Base-by-base conservation (phyloP, 2,113 vertebrate genomes). In the Psettodes erumei region DNA sequence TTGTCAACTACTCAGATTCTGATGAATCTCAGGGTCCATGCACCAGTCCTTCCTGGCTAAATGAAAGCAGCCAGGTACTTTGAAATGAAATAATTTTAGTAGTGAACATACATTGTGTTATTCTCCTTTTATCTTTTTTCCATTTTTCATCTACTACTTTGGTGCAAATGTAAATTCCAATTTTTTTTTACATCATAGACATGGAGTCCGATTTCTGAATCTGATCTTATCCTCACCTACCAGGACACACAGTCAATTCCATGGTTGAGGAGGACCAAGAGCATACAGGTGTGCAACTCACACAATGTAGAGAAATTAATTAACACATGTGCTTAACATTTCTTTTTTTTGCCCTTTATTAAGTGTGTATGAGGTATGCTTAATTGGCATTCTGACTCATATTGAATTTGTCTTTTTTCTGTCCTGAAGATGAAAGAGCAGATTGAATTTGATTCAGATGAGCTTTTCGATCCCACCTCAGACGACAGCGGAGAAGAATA, bases 401-500 rank as follows among this genome's bases (percentile, higher is more conserved):
- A 16, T 1, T 6, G n/a, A n/a, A n/a, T 38, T 66, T 40, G 50
- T 19, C 59, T 4, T 60, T 60, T 19, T 37, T n/a, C n/a, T n/a
- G n/a, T n/a, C n/a, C n/a, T n/a, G n/a, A n/a, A 68, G 75, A 64
- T 63, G 30, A 56, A 38, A 0, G 38, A 10, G 6, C 38, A 13
- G 19, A n/a, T 23, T 55, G 1, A 38, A 4, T 63, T 40, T 19
- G 40, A 63, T 21, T 56, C 30, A 1, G 58, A 63, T 63, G 58
- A 70, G 23, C 58, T 54, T 10, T 71, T 7, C 23, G 58, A 77
- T 18, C 37, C 10, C 1, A 21, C 10, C 23, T 63, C 59, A 48
- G 27, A 18, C 56, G 50, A 32, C 11, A 55, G 75, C 48, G 66
- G 25, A 63, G 75, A 77, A 33, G 30, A 77, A 56, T 70, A 70